Evolutionary conservation across 2,113 vertebrate genomes (phyloP).

Genomic region (Stegastes partitus): DNA sequence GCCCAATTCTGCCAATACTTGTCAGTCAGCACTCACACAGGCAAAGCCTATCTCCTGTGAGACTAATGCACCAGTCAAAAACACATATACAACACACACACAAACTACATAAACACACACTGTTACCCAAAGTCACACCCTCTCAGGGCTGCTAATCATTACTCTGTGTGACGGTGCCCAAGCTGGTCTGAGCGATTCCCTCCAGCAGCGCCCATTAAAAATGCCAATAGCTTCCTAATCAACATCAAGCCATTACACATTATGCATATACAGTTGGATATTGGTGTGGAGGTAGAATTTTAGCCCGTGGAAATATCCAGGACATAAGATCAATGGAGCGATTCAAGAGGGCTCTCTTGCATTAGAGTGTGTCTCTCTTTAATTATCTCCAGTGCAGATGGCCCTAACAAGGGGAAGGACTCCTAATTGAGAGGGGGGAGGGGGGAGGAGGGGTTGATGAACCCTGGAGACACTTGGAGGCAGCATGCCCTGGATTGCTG

Average conservation of each 20-base stretch:
- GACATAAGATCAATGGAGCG: slow-evolving; percentile 70
- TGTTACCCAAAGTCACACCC: not conserved
- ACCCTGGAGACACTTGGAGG: slow-evolving; percentile 51
- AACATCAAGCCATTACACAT: slow-evolving; percentile 61
- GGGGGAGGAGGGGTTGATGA: slow-evolving; percentile 42
- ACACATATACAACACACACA: slow-evolving; percentile 1
- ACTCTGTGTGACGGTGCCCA: slow-evolving; percentile 19
- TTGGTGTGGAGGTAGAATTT: slow-evolving; percentile 40
- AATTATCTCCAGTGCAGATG: slow-evolving; percentile 74
- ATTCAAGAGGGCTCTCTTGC: slow-evolving; percentile 59
- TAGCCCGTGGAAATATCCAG: slow-evolving; percentile 49
- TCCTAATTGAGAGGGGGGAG: slow-evolving; percentile 57
- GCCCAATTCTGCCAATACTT: slow-evolving; percentile 44
- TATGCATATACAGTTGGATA: slow-evolving; percentile 59
- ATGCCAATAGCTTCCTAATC: slow-evolving; percentile 64
- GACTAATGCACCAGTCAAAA: not conserved
- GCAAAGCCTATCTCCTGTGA: slow-evolving; percentile 18
- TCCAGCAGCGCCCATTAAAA: slow-evolving; percentile 60
- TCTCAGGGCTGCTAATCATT: slow-evolving; percentile 28
- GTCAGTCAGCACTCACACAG: slow-evolving; percentile 28
- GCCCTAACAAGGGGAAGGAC: slow-evolving; percentile 62
- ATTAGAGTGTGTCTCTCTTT: slow-evolving; percentile 61
- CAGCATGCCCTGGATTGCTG: slow-evolving; percentile 24
- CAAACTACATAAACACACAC: slow-evolving; percentile 4
- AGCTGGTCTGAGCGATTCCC: slow-evolving; percentile 21